Evolutionary conservation across 2,113 vertebrate genomes (phyloP).

Genomic region (Clarias gariepinus): DNA sequence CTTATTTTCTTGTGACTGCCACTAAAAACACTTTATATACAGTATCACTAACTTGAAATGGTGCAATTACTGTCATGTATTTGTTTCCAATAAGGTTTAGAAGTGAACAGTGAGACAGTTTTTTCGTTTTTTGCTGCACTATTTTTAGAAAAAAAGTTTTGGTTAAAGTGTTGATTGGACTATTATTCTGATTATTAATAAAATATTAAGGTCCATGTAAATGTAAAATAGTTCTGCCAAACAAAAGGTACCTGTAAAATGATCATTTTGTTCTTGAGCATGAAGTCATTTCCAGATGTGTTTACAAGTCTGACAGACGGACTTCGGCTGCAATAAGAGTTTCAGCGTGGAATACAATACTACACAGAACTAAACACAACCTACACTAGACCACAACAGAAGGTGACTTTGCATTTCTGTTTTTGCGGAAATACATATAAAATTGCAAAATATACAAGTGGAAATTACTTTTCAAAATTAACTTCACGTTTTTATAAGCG

Average conservation of each 20-base stretch:
- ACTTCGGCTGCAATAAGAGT: not conserved
- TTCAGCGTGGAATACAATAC: not conserved
- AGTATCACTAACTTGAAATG: not conserved
- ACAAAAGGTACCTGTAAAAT: not conserved
- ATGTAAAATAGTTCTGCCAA: not conserved
- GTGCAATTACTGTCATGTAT: not conserved
- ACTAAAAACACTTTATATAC: not conserved
- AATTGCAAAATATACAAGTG: not conserved
- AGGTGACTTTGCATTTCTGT: not conserved
- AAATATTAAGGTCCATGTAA: too few species aligned
- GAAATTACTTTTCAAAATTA: not conserved
- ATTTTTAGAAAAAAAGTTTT: too few species aligned
- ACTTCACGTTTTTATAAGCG: not conserved
- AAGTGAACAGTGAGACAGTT: too few species aligned
- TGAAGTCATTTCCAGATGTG: not conserved
- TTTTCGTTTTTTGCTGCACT: too few species aligned
- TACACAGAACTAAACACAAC: not conserved
- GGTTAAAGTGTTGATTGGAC: too few species aligned
- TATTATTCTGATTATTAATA: too few species aligned
- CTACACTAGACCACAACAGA: not conserved
- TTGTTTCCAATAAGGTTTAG: too few species aligned
- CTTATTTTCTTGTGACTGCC: too few species aligned
- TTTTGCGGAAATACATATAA: not conserved
- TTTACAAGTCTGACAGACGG: not conserved
- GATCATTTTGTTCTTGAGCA: not conserved